A percentile compares a stretch with the other conserved stretches of the same genome.
Conservation (phyloP, 2,113 vertebrate species). For the Carettochelys insculpta region DNA sequence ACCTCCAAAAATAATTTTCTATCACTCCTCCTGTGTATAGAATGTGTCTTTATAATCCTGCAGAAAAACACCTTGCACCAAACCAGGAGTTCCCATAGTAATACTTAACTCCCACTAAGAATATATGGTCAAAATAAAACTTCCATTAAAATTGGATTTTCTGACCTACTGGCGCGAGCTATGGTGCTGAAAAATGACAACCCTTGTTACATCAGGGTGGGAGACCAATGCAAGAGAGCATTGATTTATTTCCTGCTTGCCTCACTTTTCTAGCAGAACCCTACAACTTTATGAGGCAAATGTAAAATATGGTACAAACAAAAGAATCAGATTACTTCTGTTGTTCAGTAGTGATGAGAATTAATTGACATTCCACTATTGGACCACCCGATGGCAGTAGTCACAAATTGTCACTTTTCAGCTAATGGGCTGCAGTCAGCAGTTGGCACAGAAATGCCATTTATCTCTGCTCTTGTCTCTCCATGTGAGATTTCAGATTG, state of each 20-base stretch:
- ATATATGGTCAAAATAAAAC: background rate
- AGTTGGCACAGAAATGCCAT: conserved; percentile 51
- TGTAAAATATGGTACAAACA: background rate
- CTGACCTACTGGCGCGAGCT: background rate
- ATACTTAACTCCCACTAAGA: background rate
- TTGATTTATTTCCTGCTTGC: background rate
- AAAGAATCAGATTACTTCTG: conserved; percentile 10
- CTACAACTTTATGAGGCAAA: conserved; percentile 26
- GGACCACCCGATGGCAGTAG: conserved; percentile 28
- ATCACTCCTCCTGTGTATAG: background rate
- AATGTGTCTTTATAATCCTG: background rate
- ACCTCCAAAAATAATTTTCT: background rate
- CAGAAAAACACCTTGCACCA: background rate
- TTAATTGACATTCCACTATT: conserved; percentile 45
- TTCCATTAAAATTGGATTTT: conserved; percentile 21
- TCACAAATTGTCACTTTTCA: conserved; percentile 62
- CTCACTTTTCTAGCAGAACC: conserved; percentile 22
- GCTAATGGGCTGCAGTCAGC: conserved; percentile 63
- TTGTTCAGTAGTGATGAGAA: background rate
- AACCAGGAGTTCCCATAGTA: background rate
- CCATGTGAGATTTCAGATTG: background rate
- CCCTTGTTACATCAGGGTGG: background rate
- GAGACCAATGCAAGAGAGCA: conserved; percentile 29
- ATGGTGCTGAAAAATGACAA: background rate
- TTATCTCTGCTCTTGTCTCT: conserved; percentile 18